Evolutionary conservation across 2,113 vertebrate species (phyloP).

Genomic region (Clarias macrocephalus): DNA sequence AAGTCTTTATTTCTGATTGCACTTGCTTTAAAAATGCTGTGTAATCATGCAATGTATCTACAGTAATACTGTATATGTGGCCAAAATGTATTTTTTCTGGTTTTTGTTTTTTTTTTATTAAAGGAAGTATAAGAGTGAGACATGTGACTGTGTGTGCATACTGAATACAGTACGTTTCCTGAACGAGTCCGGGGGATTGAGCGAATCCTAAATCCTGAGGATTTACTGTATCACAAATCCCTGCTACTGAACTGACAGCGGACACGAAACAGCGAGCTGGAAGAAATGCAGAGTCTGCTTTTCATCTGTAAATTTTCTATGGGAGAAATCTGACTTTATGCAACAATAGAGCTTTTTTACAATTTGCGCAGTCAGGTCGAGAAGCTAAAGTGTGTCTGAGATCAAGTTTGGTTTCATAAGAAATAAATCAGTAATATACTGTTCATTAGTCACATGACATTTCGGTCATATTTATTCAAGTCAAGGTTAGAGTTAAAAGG

Average conservation of each 20-base stretch:
- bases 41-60: slow-evolving; percentile 58
- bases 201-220: background rate
- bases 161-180: background rate
- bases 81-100: slow-evolving; percentile 63
- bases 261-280: background rate
- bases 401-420: background rate
- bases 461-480: background rate
- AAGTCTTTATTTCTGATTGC: slow-evolving; percentile 41
- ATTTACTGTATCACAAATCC: background rate
- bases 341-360: background rate
- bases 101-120: slow-evolving; percentile 72
- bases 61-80: slow-evolving; percentile 60
- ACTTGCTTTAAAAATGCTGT: slow-evolving; percentile 37
- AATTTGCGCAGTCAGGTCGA: background rate
- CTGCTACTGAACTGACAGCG: background rate
- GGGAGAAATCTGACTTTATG: background rate
- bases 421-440: background rate
- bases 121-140: slow-evolving; percentile 58
- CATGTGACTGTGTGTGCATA: background rate
- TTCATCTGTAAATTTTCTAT: background rate
- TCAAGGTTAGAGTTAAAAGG: background rate
- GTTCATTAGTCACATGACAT: background rate
- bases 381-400: background rate
- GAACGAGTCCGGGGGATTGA: background rate
- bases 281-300: background rate